These are phyloP conservation scores for Brachypodius melanocephalos DNA, from an alignment of 2,113 vertebrate genomes.

Conservation along the genomic window DNA sequence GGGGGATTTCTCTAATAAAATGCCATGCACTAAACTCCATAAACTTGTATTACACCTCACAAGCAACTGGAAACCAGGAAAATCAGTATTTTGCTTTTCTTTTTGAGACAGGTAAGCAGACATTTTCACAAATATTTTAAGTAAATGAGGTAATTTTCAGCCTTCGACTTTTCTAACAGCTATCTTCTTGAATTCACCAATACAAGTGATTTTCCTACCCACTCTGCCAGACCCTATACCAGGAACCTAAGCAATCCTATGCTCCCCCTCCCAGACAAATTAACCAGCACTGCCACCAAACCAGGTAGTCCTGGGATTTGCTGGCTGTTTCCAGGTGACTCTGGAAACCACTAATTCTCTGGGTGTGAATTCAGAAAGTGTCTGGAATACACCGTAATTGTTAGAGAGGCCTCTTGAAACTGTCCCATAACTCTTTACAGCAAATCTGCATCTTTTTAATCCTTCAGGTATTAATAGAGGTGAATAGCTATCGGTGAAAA, in stretches of 20 bases:
- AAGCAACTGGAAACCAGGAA: neutral
- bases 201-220: neutral
- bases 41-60: neutral
- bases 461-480: neutral
- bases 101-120: neutral
- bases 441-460: neutral
- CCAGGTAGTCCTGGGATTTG: rapidly evolving
- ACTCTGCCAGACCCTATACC: neutral
- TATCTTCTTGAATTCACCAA: neutral
- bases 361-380: neutral
- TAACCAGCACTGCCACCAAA: neutral
- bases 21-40: neutral
- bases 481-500: slow-evolving; percentile 10
- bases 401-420: slow-evolving; percentile 3
- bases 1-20: neutral
- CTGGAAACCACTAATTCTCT: neutral
- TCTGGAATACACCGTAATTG: neutral
- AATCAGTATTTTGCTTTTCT: neutral
- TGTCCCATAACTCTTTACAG: slow-evolving; percentile 1
- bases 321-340: neutral
- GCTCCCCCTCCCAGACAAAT: neutral
- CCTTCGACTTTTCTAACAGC: neutral
- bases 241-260: neutral
- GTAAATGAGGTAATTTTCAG: neutral
- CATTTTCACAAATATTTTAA: neutral